These are phyloP conservation scores for Tolmerus cingulatus DNA, from an alignment of 2,888 invertebrate species.

Conservation along the genomic window DNA sequence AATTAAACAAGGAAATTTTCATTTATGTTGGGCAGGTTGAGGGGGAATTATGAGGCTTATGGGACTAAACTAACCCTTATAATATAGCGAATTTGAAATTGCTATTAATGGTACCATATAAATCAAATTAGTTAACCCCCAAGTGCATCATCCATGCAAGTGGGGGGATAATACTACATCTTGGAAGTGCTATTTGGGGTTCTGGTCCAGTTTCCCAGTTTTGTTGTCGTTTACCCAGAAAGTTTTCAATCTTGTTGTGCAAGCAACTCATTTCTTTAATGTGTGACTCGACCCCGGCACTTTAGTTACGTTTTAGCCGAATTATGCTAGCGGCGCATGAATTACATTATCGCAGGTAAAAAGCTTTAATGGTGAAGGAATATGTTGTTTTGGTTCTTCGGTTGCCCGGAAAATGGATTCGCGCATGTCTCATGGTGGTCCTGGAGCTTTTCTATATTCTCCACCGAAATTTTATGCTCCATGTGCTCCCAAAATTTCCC, in stretches of 20 bases:
- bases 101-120: background rate
- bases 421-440: constrained; percentile 11
- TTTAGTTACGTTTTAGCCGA: background rate
- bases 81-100: constrained; percentile 10
- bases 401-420: background rate
- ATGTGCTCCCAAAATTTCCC: background rate
- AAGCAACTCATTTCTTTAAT: constrained; percentile 26
- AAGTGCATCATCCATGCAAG: constrained; percentile 7
- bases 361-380: constrained; percentile 8
- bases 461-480: background rate
- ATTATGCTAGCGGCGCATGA: background rate
- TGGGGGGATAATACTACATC: background rate
- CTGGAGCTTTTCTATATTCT: constrained; percentile 3
- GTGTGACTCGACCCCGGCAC: background rate
- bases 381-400: constrained; percentile 14
- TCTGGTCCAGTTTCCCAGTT: background rate
- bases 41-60: background rate
- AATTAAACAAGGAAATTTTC: background rate
- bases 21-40: background rate
- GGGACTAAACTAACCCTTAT: background rate
- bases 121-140: constrained; percentile 35
- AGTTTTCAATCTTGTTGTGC: constrained; percentile 1
- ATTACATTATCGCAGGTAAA: constrained; percentile 14
- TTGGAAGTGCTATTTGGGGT: background rate
- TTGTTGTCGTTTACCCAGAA: background rate